A percentile compares a stretch with the other conserved stretches of the same genome.
Evolutionary conservation across 2,113 vertebrate genomes (phyloP).

Genomic region (Bos indicus): DNA sequence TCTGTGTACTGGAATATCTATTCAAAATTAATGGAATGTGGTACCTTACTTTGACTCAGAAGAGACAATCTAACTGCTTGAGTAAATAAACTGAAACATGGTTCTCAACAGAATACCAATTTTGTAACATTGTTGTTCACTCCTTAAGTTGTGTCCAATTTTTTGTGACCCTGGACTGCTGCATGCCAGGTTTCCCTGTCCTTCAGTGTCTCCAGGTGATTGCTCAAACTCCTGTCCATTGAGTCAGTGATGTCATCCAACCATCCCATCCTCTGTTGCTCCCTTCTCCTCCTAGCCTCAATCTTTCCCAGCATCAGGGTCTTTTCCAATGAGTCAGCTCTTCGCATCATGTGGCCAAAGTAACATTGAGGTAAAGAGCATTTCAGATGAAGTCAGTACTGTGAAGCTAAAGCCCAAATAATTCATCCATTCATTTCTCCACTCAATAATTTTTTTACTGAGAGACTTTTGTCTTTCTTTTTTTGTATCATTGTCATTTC

Average conservation of each 20-base stretch:
- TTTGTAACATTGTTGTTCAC: neutral
- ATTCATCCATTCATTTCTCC: neutral
- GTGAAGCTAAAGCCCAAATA: neutral
- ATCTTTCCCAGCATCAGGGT: neutral
- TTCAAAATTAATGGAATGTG: neutral
- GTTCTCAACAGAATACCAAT: neutral
- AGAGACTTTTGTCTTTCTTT: neutral
- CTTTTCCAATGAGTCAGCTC: neutral
- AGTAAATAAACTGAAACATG: neutral
- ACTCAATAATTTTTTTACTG: neutral
- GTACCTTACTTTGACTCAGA: neutral
- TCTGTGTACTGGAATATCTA: constrained; percentile 25
- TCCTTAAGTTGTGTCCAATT: neutral
- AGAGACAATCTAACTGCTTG: neutral
- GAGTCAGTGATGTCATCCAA: neutral
- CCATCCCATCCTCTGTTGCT: neutral
- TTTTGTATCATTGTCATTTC: neutral
- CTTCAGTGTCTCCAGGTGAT: rapidly evolving
- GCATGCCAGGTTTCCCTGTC: neutral
- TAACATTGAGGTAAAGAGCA: neutral
- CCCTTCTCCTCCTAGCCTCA: neutral
- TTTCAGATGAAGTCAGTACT: neutral
- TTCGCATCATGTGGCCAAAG: neutral
- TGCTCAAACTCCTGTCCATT: neutral
- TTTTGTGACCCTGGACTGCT: neutral